Evolutionary conservation across 2,888 invertebrate genomes (phyloP).

Genomic region (Cheilosia grossa): DNA sequence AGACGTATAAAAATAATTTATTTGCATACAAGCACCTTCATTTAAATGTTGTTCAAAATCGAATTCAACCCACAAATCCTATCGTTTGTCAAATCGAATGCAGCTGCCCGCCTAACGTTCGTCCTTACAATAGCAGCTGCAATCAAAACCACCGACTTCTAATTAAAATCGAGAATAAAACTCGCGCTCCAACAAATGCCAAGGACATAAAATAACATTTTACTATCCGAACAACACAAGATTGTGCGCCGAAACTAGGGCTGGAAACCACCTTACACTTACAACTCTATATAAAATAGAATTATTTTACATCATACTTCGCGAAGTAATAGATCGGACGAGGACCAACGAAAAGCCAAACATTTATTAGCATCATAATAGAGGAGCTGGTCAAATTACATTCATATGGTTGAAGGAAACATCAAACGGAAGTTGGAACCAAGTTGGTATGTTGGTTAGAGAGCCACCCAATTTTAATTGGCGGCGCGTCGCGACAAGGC

Average conservation of each 20-base stretch:
- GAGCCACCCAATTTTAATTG: conserved; percentile 2
- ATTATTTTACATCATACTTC: too few species aligned
- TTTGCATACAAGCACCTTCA: too few species aligned
- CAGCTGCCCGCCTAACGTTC: too few species aligned
- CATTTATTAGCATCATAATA: conserved; percentile 12
- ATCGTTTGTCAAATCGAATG: too few species aligned
- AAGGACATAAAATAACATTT: not conserved
- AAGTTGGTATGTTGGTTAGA: not conserved
- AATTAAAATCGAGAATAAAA: not conserved
- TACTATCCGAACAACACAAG: conserved; percentile 4
- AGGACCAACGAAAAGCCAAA: not conserved
- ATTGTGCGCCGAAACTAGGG: not conserved
- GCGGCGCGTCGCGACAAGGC: not conserved
- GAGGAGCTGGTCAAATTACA: not conserved
- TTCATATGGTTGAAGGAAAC: not conserved
- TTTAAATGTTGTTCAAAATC: too few species aligned
- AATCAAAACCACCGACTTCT: too few species aligned
- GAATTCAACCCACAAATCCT: too few species aligned
- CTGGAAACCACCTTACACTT: not conserved
- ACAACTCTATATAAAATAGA: too few species aligned
- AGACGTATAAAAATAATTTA: too few species aligned
- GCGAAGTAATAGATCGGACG: too few species aligned
- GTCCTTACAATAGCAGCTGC: too few species aligned
- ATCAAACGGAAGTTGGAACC: conserved; percentile 13
- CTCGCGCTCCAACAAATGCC: not conserved